These are phyloP conservation scores for Trichonephila inaurata DNA, from an alignment of 1,140 invertebrate species.

Conservation along the genomic window DNA sequence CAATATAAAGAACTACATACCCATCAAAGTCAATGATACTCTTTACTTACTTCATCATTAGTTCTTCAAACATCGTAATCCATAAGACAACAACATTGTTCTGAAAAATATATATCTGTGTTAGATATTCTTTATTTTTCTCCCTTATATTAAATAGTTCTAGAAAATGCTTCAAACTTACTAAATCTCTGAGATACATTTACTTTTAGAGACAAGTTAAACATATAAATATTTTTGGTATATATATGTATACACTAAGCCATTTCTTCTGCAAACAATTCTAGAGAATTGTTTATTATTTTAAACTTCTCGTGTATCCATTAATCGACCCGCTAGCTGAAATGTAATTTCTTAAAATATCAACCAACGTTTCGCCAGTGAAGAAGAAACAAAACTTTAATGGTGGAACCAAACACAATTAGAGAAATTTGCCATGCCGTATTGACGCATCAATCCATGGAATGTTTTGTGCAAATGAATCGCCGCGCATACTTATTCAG, in stretches of 20 bases:
- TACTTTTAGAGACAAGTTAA: background rate
- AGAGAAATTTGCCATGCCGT: background rate
- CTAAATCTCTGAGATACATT: background rate
- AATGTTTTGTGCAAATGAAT: conserved; percentile 66
- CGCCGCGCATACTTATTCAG: background rate
- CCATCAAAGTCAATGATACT: background rate
- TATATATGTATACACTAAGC: background rate
- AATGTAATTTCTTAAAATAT: conserved; percentile 45
- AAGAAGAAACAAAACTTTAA: conserved; percentile 52
- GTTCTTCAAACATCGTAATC: background rate
- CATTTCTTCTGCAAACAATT: background rate
- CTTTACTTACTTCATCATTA: background rate
- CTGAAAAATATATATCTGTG: background rate
- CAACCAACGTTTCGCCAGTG: background rate
- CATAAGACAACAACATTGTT: too few species aligned
- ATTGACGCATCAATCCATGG: conserved; percentile 42
- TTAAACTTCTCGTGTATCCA: background rate
- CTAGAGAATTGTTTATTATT: conserved; percentile 17
- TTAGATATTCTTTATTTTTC: background rate
- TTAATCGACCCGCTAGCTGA: conserved; percentile 10
- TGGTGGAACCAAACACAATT: conserved; percentile 49
- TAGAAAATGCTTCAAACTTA: background rate
- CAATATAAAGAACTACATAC: background rate
- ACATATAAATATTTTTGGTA: background rate
- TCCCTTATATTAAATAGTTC: background rate